Evolutionary conservation across 2,888 invertebrate species (phyloP), one percentile per base, ranked within the genome.

Genomic region (Thyatira batis): DNA sequence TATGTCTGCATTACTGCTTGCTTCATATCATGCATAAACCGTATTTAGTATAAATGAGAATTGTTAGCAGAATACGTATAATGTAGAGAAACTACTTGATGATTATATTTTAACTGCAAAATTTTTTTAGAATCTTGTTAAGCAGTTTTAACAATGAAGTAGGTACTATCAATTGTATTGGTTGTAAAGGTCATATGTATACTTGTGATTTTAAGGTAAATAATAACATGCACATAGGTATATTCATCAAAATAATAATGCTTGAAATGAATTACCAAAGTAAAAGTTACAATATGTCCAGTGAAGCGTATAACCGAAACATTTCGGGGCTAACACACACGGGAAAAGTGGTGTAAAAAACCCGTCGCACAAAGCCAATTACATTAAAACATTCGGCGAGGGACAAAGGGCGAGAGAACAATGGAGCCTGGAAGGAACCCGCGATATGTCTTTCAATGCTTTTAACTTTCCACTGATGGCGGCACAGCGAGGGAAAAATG

Each of bases 391-490:
- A 90, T 91, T 90, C 85, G 85, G 80, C 71, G 71, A 78, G 81
- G 87, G 84, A 89, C 90, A 89, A 90, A 89, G 90, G 91, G 85
- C 87, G 82, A 71, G 80, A 86, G 89, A 90, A 92, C 90, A 90
- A 92, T 90, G 83, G 82, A 75, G 76, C 76, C 76, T 78, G 82
- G 84, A 84, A 87, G 84, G 84, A 87, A 82, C 85, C 82, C 87
- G 87, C 87, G 91, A 90, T 89, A 90, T 89, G 91, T 92, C 92
- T 91, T 88, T 87, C 92, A 91, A 92, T 90, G 92, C 92, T 92
- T 92, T 92, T 92, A 92, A 91, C 91, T 91, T 92, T 87, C 82
- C 83, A 82, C 87, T 90, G 89, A 89, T 90, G 92, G 90, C 82
- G 83, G 80, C 78, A 68, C 76, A 64, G 65, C 68, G 78, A 84